Evolutionary conservation across 2,888 invertebrate genomes (phyloP).

Genomic region (Amphipoea lucens): DNA sequence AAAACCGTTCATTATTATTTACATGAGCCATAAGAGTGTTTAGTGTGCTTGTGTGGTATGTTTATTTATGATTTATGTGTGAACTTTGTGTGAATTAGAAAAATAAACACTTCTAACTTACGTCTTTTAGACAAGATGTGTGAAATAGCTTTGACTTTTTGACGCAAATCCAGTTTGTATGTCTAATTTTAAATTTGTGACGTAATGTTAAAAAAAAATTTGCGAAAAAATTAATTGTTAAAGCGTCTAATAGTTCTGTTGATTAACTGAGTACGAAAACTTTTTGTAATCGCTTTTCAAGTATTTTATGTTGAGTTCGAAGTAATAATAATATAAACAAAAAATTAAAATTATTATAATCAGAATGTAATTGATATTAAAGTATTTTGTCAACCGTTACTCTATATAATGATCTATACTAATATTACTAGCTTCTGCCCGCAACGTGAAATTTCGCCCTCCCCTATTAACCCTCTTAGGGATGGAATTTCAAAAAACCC

Average conservation of each 20-base stretch:
- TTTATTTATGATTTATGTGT: slow-evolving; percentile 39
- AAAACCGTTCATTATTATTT: slow-evolving; percentile 40
- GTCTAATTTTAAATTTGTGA: slow-evolving; percentile 1
- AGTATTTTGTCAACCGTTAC: slow-evolving; percentile 11
- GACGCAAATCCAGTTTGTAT: slow-evolving; percentile 26
- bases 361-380: slow-evolving; percentile 15
- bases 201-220: not conserved
- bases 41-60: slow-evolving; percentile 33
- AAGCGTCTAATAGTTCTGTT: not conserved
- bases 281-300: slow-evolving; percentile 3
- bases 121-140: slow-evolving; percentile 44
- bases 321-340: no score
- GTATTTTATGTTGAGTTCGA: not conserved
- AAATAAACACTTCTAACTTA: slow-evolving; percentile 39
- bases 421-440: no score
- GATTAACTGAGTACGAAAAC: slow-evolving; percentile 21
- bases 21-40: slow-evolving; percentile 32
- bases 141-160: slow-evolving; percentile 35
- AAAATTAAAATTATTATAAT: no score
- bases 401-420: no score
- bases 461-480: no score
- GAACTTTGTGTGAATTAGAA: slow-evolving; percentile 44
- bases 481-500: no score
- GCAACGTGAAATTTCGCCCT: no score
- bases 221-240: slow-evolving; percentile 5